Conservation (phyloP, 2,797 vertebrate species). For the Girardinus metallicus region DNA sequence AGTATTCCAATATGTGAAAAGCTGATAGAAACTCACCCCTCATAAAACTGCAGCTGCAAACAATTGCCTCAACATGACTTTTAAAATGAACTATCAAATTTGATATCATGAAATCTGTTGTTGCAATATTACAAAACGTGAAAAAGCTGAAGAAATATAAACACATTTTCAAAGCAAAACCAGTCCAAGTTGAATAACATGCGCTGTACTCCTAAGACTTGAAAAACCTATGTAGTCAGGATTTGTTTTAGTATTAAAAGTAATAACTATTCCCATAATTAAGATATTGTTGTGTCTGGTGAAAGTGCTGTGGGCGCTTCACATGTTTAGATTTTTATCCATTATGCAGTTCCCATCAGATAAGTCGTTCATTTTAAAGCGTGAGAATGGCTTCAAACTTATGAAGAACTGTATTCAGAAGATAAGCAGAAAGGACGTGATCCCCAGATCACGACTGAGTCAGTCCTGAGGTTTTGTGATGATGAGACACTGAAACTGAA, state of each 20-base stretch:
- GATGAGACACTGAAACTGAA: neutral
- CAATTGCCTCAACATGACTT: neutral
- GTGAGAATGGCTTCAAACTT: neutral
- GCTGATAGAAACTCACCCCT: neutral
- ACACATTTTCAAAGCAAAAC: neutral
- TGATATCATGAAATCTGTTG: neutral
- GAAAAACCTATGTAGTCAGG: neutral
- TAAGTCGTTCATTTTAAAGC: slow-evolving; percentile 15
- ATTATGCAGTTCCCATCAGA: neutral
- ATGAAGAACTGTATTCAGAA: neutral
- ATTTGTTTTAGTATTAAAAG: neutral
- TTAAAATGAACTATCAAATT: neutral
- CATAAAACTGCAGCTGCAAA: neutral
- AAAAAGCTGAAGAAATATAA: neutral
- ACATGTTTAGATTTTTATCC: slow-evolving; percentile 4
- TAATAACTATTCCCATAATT: neutral
- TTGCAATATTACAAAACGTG: neutral
- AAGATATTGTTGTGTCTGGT: neutral
- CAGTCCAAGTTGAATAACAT: too few relatives aligned
- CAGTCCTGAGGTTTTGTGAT: neutral
- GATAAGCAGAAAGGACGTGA: neutral
- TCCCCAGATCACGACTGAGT: neutral
- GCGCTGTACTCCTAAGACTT: neutral
- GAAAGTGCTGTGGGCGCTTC: neutral
- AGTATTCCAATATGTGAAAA: neutral